phyloP scores from a whole-genome alignment of 2,797 vertebrate genomes.

The Brachyrhaphis roseni region DNA sequence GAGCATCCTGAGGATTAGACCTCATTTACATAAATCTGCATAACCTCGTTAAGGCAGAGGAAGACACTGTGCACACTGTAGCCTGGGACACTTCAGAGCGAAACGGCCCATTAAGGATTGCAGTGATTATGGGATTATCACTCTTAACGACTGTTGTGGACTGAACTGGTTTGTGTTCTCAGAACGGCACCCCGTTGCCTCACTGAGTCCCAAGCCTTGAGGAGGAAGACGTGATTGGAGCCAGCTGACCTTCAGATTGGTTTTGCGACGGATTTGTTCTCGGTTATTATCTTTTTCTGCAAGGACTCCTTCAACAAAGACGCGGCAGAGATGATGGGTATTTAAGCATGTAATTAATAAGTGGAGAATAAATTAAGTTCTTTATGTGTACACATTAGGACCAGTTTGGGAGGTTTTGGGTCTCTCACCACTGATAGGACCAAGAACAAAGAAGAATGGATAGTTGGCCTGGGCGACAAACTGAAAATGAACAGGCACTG shows the following conservation, averaged over 20 bases:
- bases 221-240: conserved; percentile 1
- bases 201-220: conserved; percentile 15
- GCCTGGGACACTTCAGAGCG: conserved; percentile 62
- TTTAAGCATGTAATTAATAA: neutral
- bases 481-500: no score
- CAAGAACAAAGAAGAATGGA: neutral
- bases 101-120: conserved; percentile 70
- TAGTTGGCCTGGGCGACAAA: neutral
- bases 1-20: conserved; percentile 56
- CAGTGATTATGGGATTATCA: conserved; percentile 72
- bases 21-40: conserved; percentile 76
- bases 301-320: neutral
- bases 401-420: neutral
- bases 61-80: conserved; percentile 55
- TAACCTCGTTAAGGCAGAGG: conserved; percentile 66
- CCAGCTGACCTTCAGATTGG: conserved; percentile 31
- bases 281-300: neutral
- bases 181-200: conserved; percentile 37
- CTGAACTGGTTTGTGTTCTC: conserved; percentile 35
- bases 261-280: conserved; percentile 11
- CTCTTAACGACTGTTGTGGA: conserved; percentile 61
- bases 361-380: neutral
- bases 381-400: neutral
- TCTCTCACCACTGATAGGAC: neutral
- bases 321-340: neutral